Base-by-base conservation (phyloP, 1,140 invertebrate genomes). In the Melanaphis sacchari region DNA sequence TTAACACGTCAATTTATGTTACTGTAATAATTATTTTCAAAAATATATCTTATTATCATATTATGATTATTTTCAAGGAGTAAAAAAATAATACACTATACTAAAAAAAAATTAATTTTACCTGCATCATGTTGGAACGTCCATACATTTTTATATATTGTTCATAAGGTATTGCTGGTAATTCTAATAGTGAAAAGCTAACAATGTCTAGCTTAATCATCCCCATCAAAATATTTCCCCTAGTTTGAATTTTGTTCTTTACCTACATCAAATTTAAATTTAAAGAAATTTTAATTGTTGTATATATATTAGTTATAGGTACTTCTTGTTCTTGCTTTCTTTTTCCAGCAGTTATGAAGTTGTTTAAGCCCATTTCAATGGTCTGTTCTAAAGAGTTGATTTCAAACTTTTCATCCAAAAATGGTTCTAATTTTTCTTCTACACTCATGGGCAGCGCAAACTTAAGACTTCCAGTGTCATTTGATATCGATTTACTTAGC, bases 121-220 rank as follows among this genome's bases (percentile, higher is more conserved):
- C 91, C 76, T 93, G 91, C 40, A 38, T 38, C 76, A 36, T 85
- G 36, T 93, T 93, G 38, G 81, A 93, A 11, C 81, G n/a, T 26
- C 91, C 91, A 8, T 93, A 93, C n/a, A 93, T 54, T 93, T 93
- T 41, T 52, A 93, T 93, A 49, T 93, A 93, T n/a, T 93, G 91
- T 54, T 93, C 76, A 40, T 93, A 93, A 15, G 91, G 91, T 93
- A 54, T 93, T 24, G 91, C 46, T 26, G 91, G 91, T 15, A 93
- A 22, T 24, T 93, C 91, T 15, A 93, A 54, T 1, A 93, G 49
- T 7, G 91, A 31, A 54, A 40, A 93, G 26, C 91, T 93, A 7
- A 93, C 81, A 38, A 46, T 84, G 46, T 93, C 91, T 38, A 93
- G 18, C 22, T 93, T 93, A 40, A 93, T 93, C 91, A 93, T 93